A percentile compares a stretch with the other conserved stretches of the same genome.
Evolutionary conservation across 2,888 invertebrate species (phyloP).

Genomic region (Ormia ochracea): DNA sequence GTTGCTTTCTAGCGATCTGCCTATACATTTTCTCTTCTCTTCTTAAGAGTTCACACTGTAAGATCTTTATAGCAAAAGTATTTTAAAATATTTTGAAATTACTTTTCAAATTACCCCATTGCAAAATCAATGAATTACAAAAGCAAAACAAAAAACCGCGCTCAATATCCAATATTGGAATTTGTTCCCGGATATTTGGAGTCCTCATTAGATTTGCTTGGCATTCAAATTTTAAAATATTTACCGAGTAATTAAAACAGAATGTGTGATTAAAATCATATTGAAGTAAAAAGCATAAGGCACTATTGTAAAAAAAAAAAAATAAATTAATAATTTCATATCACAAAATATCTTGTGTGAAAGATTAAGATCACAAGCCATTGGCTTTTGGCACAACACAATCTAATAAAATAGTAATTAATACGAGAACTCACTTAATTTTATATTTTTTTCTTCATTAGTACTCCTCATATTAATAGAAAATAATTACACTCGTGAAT

Average conservation of each 20-base stretch:
- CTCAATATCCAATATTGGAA: too few relatives aligned
- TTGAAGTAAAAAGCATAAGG: not conserved
- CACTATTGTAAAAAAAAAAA: slow-evolving; percentile 3
- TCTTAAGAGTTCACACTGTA: too few relatives aligned
- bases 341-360: not conserved
- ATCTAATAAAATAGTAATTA: slow-evolving; percentile 22
- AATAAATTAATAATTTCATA: not conserved
- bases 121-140: too few relatives aligned
- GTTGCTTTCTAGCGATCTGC: too few relatives aligned
- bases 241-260: not conserved
- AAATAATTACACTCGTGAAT: slow-evolving; percentile 17
- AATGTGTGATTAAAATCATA: not conserved
- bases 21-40: too few relatives aligned
- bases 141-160: too few relatives aligned
- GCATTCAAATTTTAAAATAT: too few relatives aligned
- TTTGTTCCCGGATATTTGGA: too few relatives aligned
- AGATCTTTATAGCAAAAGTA: too few relatives aligned
- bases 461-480: not conserved
- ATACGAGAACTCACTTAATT: slow-evolving; percentile 17
- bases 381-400: slow-evolving; percentile 37
- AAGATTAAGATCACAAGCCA: slow-evolving; percentile 26
- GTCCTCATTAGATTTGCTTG: too few relatives aligned
- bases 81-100: too few relatives aligned
- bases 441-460: not conserved
- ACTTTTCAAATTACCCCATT: too few relatives aligned